Evolutionary conservation across 2,113 vertebrate genomes (phyloP).

Genomic region (Orthonyx spaldingii): DNA sequence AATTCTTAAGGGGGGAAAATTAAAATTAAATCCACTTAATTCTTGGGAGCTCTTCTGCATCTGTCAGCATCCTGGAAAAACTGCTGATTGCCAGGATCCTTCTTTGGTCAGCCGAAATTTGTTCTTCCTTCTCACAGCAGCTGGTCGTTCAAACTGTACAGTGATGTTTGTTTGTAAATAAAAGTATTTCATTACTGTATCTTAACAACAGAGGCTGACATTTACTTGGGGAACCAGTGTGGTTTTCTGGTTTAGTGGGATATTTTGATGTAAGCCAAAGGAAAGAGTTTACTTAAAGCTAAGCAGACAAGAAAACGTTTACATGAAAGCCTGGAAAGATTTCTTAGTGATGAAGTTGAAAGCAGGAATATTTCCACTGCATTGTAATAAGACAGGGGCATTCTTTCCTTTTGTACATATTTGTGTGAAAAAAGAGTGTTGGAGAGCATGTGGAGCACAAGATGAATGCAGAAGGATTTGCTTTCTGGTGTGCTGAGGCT

Average conservation of each 20-base stretch:
- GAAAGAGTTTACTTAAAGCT: slow-evolving; percentile 54
- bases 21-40: background rate
- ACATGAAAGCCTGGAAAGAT: slow-evolving; percentile 19
- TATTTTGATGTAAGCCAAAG: slow-evolving; percentile 36
- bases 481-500: background rate
- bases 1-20: background rate
- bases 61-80: background rate
- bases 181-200: background rate
- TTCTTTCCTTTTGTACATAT: background rate
- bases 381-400: background rate
- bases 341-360: slow-evolving; percentile 3
- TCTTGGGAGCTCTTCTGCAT: background rate
- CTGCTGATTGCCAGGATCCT: background rate
- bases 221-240: slow-evolving; percentile 30
- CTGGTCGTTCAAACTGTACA: background rate
- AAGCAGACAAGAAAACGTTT: slow-evolving; percentile 49
- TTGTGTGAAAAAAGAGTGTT: background rate
- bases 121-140: background rate
- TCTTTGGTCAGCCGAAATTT: background rate
- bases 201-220: slow-evolving; percentile 18
- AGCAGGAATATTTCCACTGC: slow-evolving; percentile 21
- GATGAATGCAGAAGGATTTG: background rate
- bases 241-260: background rate
- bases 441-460: background rate
- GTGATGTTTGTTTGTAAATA: slow-evolving; percentile 44